Conservation (phyloP, 2,797 vertebrate species). For the Cyprinella venusta region DNA sequence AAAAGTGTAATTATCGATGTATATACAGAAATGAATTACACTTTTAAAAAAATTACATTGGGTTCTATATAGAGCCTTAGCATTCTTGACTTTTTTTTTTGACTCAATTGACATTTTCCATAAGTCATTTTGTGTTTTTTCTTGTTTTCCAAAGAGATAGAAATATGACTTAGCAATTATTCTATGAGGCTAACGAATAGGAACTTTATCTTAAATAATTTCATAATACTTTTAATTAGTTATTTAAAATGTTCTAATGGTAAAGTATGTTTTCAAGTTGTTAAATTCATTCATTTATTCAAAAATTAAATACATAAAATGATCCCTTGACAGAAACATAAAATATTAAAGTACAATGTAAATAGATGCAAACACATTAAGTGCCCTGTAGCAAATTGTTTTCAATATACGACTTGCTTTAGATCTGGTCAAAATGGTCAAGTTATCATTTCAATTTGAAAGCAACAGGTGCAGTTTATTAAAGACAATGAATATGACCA, state of each 20-base stretch:
- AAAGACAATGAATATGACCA: not conserved
- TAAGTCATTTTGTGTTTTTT: no score
- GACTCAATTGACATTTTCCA: no score
- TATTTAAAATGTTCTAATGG: not conserved
- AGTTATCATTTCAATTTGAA: not conserved
- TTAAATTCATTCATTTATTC: not conserved
- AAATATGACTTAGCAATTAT: no score
- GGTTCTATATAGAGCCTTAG: not conserved
- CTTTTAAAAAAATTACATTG: not conserved
- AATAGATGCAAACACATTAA: not conserved
- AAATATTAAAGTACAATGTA: not conserved
- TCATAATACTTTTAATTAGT: not conserved
- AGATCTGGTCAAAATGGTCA: not conserved
- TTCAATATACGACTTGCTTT: not conserved
- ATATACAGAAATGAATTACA: not conserved
- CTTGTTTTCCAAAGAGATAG: no score
- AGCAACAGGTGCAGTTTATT: not conserved
- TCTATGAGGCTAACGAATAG: no score
- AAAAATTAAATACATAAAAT: no score
- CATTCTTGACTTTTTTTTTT: not conserved
- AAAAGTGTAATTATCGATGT: not conserved
- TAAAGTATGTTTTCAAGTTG: not conserved
- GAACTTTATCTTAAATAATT: not conserved
- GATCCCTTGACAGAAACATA: no score
- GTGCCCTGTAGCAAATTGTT: not conserved